Evolutionary conservation across 2,888 invertebrate species (phyloP), one percentile per base, ranked within the genome.

Genomic region (Rhagium mordax): DNA sequence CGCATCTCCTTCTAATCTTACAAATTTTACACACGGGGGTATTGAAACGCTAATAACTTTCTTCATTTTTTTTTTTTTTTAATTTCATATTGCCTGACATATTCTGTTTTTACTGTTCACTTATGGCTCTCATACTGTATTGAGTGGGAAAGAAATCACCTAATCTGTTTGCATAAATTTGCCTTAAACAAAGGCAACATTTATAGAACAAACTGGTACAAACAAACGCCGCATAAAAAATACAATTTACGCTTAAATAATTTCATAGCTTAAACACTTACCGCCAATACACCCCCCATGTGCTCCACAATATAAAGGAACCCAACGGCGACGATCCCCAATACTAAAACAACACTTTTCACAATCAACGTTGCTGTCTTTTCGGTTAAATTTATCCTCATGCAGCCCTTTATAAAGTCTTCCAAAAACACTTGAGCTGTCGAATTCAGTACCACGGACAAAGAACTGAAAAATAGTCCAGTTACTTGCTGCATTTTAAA

Each of bases 381-480:
- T 55, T 93, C 92, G 73, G 91, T 91, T 48, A 93, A 88, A 55
- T 91, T 89, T 59, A 92, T 84, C 74, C 91, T 90, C 82, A 93
- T 89, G 86, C 92, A 93, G 49, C 94, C 93, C 81, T 93, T 93
- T 75, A 96, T 89, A 66, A 96, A 92, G 85, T 97, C 97, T 85
- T 96, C 95, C 18, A 96, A 88, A 1, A 94, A 90, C 0, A 97
- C 96, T 65, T 96, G 92, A 0, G 97, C 93, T 48, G 96, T 93
- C 0, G 96, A 96, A 86, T 97, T 97, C 47, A 97, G 88, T 1
- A 96, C 95, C 1, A 96, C 96, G 0, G 97, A 96, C 41, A 97
- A 89, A 0, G 97, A 96, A 85, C 97, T 97, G 86, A 24, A 87
- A 84, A 66, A 71, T 71, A 76, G 71, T 51, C 49, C 55, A 33